Evolutionary conservation across 2,797 vertebrate species (phyloP), one percentile per base, ranked within the genome.

Genomic region (Acipenser oxyrinchus): DNA sequence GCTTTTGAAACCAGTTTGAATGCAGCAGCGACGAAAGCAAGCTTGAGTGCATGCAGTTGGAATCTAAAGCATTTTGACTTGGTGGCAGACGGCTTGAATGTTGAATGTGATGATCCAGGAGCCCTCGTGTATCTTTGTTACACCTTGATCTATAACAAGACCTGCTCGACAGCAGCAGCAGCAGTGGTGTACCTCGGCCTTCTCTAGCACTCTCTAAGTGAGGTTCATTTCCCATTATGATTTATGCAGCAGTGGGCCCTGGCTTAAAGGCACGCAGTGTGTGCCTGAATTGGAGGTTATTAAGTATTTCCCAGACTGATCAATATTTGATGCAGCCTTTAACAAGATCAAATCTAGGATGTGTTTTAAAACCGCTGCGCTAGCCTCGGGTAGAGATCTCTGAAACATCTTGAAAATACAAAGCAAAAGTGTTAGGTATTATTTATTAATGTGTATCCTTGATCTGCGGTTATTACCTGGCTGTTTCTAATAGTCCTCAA

Each of bases 321-420:
- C 89, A 91, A 92, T 92, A 90, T 91, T 92, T 92, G 88, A 93
- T 90, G 88, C 79, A 71, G 83, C 86, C 83, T 88, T 92, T 90
- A 84, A 89, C 83, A 85, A 89, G 87, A 88, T 84, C 83, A 77
- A 87, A 86, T 90, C 63, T 83, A 84, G 84, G 87, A 89, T 82
- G 87, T 79, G 67, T 87, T 13, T 89, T 86, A 80, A 87, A 87
- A 88, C 76, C 67, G 78, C 81, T 86, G 77, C 78, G 71, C 73
- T 87, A 82, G 87, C 90, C 80, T 76, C 82, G 86, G 86, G 90
- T 87, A 80, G 81, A 82, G 79, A 83, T 86, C 81, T 87, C 84
- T 73, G 70, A 80, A 79, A 37, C 23, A 37, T 37, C 23, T 37
- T 37, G 23, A 37, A 37, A 37, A 37, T 2, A 75, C 74, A 49